These are phyloP conservation scores for Panagrolaimus sp. DNA, from an alignment of 1,140 invertebrate genomes.

Conservation along the genomic window DNA sequence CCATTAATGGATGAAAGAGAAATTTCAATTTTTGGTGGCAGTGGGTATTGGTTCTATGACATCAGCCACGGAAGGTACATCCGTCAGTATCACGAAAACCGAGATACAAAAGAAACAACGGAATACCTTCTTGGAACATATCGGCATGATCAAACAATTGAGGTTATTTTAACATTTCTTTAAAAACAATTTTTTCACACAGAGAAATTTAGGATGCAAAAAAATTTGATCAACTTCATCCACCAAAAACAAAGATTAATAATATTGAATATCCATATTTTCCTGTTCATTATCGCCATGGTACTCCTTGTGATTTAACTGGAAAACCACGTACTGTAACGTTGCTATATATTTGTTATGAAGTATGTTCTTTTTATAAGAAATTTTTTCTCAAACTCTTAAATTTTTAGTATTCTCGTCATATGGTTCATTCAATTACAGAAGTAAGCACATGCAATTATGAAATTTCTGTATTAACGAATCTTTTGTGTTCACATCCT, in stretches of 20 bases:
- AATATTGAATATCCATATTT: slow-evolving; percentile 6
- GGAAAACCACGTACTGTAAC: not conserved
- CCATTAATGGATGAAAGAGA: not conserved
- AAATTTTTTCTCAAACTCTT: not conserved
- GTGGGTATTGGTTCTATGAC: slow-evolving; percentile 9
- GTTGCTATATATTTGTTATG: slow-evolving; percentile 9
- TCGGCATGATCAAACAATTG: not conserved
- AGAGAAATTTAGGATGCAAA: not conserved
- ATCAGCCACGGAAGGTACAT: not conserved
- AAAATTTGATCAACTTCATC: slow-evolving; percentile 4
- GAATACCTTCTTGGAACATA: slow-evolving; percentile 2
- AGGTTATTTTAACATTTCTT: not conserved
- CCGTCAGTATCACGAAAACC: not conserved
- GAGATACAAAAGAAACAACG: not conserved
- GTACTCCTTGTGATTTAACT: not conserved
- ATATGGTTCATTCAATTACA: slow-evolving; percentile 4
- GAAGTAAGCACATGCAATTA: slow-evolving; percentile 18
- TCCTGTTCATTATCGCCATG: slow-evolving; percentile 10
- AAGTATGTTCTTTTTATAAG: not conserved
- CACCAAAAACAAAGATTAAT: not conserved
- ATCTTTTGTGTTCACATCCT: slow-evolving; percentile 2
- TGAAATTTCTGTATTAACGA: slow-evolving; percentile 4
- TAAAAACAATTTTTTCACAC: not conserved
- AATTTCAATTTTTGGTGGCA: not conserved
- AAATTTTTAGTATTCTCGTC: not conserved